Evolutionary conservation across 1,140 invertebrate genomes (phyloP).

Genomic region (Reticulitermes speratus): DNA sequence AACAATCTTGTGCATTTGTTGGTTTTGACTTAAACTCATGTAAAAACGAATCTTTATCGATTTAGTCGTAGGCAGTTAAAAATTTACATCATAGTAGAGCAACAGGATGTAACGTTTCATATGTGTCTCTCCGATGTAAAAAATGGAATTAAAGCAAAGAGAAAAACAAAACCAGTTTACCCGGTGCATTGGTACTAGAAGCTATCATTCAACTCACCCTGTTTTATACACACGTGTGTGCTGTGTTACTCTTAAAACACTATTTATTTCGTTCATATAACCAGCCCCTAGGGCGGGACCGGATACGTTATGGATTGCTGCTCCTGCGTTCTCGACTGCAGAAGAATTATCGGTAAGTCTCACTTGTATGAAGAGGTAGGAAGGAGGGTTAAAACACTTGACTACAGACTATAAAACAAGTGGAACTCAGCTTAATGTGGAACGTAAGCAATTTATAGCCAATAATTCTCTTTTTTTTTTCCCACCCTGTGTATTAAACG

Average conservation of each 20-base stretch:
- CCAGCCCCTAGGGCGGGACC: background rate
- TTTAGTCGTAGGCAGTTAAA: too few species aligned
- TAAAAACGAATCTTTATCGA: too few species aligned
- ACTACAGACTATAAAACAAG: background rate
- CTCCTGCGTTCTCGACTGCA: background rate
- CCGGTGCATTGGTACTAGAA: too few species aligned
- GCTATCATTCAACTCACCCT: too few species aligned
- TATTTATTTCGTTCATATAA: background rate
- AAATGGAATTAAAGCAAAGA: too few species aligned
- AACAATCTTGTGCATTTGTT: too few species aligned
- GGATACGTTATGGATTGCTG: background rate
- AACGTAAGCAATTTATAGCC: constrained; percentile 15
- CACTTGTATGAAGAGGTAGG: background rate
- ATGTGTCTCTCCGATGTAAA: too few species aligned
- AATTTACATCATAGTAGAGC: too few species aligned
- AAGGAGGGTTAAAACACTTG: background rate
- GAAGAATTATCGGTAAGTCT: background rate
- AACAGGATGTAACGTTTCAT: too few species aligned
- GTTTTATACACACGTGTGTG: background rate
- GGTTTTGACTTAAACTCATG: too few species aligned
- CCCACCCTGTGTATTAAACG: background rate
- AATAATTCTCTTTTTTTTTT: constrained; percentile 5
- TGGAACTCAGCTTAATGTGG: background rate
- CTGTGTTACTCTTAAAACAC: background rate
- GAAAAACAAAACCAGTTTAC: too few species aligned